Evolutionary conservation across 2,888 invertebrate species (phyloP), one percentile per base, ranked within the genome.

Genomic region (Pterostichus niger): DNA sequence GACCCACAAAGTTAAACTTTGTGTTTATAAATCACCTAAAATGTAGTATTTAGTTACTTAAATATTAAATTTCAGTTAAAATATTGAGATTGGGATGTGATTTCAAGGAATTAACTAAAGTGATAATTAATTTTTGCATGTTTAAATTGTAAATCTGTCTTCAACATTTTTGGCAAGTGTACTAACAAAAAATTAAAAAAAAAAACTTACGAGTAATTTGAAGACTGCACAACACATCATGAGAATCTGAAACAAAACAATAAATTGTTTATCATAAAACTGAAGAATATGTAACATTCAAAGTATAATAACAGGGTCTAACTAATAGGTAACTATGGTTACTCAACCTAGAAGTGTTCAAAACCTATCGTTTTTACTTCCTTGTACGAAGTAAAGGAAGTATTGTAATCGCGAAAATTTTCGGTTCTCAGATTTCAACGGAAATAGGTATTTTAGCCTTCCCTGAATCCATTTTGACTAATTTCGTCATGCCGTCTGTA

Each of bases 51-150:
- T 31, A 13, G 52, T 75, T 75, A 75, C 75, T 73, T 15, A 31
- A 75, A 75, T 75, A 75, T 75, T 75, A 75, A 52, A 75, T 75
- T 75, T 75, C 52, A 24, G 75, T 17, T 31, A 33, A 75, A 31
- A 52, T 75, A 75, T 75, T 33, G 75, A 31, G 24, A 75, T 75
- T n/a, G 24, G 31, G n/a, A 24, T 13, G 44, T 46, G 75, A 75
- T 75, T 75, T 49, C 75, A n/a, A 31, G 52, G 64, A 75, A 75
- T 49, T 24, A 35, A 33, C n/a, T 24, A 9, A 6, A 33, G 10
- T 10, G 24, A 9, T 35, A 64, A 64, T 35, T 64, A 35, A 64
- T 64, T 64, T 35, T n/a, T 59, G 11, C 33, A 13, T 0, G 64
- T n/a, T 49, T 49, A 7, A 33, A 64, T 64, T 64, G 35, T 64